Evolutionary conservation across 2,888 invertebrate species (phyloP), one percentile per base, ranked within the genome.

Genomic region (Choreutis nemorana): DNA sequence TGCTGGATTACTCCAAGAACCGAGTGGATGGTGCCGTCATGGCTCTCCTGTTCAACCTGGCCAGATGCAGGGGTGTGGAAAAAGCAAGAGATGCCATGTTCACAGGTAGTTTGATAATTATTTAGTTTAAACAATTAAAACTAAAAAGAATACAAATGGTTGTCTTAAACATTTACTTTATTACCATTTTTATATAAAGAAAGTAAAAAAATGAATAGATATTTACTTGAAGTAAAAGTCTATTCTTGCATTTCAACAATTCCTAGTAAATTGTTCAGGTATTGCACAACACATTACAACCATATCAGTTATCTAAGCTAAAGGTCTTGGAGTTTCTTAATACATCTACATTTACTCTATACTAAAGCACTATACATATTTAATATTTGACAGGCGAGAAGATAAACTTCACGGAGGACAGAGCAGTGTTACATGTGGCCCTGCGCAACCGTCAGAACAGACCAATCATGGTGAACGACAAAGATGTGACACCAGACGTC

Each of bases 1-100:
- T 99, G 21, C 61, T 99, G 47, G 99, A 99, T 73, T 99, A 90
- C 71, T 98, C 98, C 8, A 99, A 99, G 77, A 99, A 99, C 71
- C 85, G 94, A 24, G 81, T 99, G 35, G 87, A 93, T 49, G 85
- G 87, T 11, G 87, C 90, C 35, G 85, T 87, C 4, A 80, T 95
- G 58, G 60, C 81, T 6, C 64, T 91, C 10, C 84, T 99, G 1
- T 67, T 97, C 39, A 83, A 91, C 38, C 70, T 99, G 79, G 96
- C 95, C 32, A 83, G 82, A 48, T 86, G 86, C 23, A 83, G 97
- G 8, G 87, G 90, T 45, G 87, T 99, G 16, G 91, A 90, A 54
- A 82, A 87, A 45, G 91, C 93, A 14, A 84, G 97, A 39, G 87
- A 92, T 70, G 91, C 90, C 14, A 97, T 99, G 97, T 98, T 87